Percentiles rank a stretch among this genome's conserved stretches.
These are phyloP conservation scores for Clarias laeviceps DNA, from an alignment of 2,797 vertebrate species.

Conservation along the genomic window DNA sequence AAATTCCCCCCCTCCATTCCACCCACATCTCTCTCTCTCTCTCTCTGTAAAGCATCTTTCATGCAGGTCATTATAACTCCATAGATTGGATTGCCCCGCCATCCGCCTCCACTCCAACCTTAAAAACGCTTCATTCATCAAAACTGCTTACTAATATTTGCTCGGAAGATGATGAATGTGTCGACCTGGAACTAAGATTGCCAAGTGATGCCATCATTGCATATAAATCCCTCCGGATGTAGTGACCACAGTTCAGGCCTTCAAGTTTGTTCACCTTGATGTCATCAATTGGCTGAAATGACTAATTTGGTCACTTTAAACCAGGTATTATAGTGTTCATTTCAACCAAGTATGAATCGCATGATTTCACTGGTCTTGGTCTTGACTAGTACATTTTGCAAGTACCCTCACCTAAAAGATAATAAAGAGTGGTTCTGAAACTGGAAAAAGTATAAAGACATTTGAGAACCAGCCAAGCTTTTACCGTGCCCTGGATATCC, in stretches of 20 bases:
- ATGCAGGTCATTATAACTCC: conserved; percentile 63
- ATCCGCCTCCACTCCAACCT: conserved; percentile 58
- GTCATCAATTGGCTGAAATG: not conserved
- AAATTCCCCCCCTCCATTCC: not conserved
- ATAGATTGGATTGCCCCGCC: conserved; percentile 60
- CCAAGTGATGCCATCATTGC: conserved; percentile 49
- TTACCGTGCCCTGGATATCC: not conserved
- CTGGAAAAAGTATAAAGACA: not conserved
- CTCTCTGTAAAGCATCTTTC: conserved; percentile 58
- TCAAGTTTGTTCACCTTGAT: not conserved
- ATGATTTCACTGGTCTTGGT: not conserved
- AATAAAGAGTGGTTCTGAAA: not conserved
- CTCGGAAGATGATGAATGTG: conserved; percentile 59
- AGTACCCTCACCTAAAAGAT: not conserved
- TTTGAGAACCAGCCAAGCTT: not conserved
- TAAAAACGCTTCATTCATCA: conserved; percentile 68
- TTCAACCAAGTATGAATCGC: not conserved
- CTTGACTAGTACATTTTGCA: not conserved
- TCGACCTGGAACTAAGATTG: conserved; percentile 52
- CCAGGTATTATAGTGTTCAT: not conserved
- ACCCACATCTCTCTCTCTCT: conserved; percentile 15
- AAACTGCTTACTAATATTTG: conserved; percentile 60
- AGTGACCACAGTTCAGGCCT: not conserved
- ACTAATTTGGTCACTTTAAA: not conserved
- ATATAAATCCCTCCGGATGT: not conserved